A percentile compares a stretch with the other conserved stretches of the same genome.
phyloP scores from a whole-genome alignment of 1,140 invertebrate genomes.

The Papilio polyxenes region DNA sequence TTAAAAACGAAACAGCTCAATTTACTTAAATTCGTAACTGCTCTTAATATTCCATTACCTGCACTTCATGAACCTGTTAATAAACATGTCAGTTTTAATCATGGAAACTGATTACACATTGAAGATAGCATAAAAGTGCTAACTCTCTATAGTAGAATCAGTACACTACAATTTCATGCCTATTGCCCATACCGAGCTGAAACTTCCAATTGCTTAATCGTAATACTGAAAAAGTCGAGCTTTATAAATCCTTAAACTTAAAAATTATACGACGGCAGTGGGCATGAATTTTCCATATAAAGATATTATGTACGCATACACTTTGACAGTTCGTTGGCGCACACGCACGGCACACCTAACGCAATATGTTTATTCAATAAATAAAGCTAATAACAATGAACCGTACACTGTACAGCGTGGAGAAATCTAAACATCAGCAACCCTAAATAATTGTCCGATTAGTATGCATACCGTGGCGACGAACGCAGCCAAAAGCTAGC shows the following conservation, averaged over 20 bases:
- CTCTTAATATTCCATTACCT: neutral
- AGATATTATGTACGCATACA: conserved; percentile 27
- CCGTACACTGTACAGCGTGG: conserved; percentile 53
- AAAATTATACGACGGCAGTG: neutral
- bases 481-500: conserved; percentile 72
- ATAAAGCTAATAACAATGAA: conserved; percentile 44
- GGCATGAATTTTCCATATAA: conserved; percentile 42
- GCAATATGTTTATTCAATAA: conserved; percentile 24
- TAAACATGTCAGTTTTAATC: neutral
- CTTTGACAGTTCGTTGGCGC: conserved; percentile 10
- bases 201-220: neutral
- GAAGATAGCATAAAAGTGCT: neutral
- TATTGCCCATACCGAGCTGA: neutral
- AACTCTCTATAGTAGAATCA: neutral
- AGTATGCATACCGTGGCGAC: conserved; percentile 71
- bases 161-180: neutral
- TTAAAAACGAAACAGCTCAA: neutral
- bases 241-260: neutral
- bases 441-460: conserved; percentile 66
- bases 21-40: neutral
- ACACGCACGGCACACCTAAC: neutral
- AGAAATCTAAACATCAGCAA: conserved; percentile 73
- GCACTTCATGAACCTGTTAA: neutral
- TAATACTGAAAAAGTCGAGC: neutral
- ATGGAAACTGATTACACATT: neutral